A percentile compares a stretch with the other conserved stretches of the same genome.
Conservation (phyloP, 1,140 invertebrate genomes). For the Ips typographus region DNA sequence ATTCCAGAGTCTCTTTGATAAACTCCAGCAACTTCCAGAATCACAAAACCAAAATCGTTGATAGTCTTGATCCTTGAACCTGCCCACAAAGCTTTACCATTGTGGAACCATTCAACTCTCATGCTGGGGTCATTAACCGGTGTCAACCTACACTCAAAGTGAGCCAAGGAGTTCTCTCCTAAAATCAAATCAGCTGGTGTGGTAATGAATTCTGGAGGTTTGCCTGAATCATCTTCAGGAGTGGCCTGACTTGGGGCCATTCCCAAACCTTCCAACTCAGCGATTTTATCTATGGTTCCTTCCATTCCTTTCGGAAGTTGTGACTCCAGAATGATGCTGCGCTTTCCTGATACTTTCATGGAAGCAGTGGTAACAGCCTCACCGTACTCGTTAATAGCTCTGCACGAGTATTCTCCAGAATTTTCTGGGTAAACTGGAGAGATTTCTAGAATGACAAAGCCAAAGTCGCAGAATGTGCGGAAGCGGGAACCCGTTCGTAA, state of each 20-base stretch:
- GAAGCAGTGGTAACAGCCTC: constrained; percentile 90
- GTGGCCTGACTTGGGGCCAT: constrained; percentile 60
- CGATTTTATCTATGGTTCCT: constrained; percentile 90
- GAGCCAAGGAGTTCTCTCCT: constrained; percentile 86
- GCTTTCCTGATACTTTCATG: constrained; percentile 88
- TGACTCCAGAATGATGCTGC: constrained; percentile 88
- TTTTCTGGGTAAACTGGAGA: constrained; percentile 94
- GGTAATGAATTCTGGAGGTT: constrained; percentile 90
- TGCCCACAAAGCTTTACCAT: constrained; percentile 84
- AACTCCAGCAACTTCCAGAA: constrained; percentile 85
- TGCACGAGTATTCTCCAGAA: constrained; percentile 89
- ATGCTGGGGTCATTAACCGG: constrained; percentile 92
- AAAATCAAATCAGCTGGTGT: constrained; percentile 81
- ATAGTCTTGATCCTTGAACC: constrained; percentile 89
- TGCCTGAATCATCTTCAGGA: constrained; percentile 81
- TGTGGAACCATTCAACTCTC: constrained; percentile 96
- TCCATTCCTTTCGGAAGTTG: constrained; percentile 92
- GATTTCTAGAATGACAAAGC: constrained; percentile 91
- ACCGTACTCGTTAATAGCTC: constrained; percentile 87
- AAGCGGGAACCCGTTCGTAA: constrained; percentile 86
- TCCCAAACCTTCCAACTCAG: constrained; percentile 85
- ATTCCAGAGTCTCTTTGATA: constrained; percentile 85
- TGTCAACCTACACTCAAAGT: constrained; percentile 87
- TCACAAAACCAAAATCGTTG: constrained; percentile 92
- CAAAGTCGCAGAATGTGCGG: constrained; percentile 93